Evolutionary conservation across 64 coral and sea anemone genomes (phyloP).

Genomic region (Orbicella faveolata): DNA sequence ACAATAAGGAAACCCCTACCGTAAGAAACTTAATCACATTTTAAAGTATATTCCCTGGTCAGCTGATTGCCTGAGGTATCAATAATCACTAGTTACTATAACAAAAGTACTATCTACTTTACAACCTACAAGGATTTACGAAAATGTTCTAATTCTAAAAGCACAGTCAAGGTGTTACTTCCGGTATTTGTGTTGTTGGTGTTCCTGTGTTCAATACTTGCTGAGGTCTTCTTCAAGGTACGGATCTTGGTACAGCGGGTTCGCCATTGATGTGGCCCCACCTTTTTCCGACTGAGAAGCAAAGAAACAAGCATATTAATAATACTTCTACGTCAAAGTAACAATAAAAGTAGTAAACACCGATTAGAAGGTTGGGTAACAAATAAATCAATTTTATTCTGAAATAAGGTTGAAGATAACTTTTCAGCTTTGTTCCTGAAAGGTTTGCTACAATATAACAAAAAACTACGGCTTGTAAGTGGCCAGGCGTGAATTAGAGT

Average conservation of each 20-base stretch:
- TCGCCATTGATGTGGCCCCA: conserved; percentile 93
- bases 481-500: too few relatives aligned
- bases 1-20: too few relatives aligned
- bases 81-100: neutral
- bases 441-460: too few relatives aligned
- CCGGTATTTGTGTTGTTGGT: neutral
- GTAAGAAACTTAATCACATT: neutral
- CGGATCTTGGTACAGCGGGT: conserved; percentile 95
- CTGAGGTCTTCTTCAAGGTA: conserved; percentile 90
- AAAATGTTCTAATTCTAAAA: neutral
- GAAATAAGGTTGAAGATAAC: neutral
- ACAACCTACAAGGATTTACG: neutral
- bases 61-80: neutral
- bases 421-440: too few relatives aligned
- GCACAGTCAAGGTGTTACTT: neutral
- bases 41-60: neutral
- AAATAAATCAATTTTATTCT: too few relatives aligned
- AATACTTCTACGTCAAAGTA: neutral
- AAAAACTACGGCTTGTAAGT: too few relatives aligned
- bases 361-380: too few relatives aligned
- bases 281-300: conserved; percentile 75
- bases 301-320: neutral
- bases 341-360: neutral
- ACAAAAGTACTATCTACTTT: neutral
- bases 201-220: conserved; percentile 54